phyloP scores from a whole-genome alignment of 2,797 vertebrate genomes.

The Chanos chanos region DNA sequence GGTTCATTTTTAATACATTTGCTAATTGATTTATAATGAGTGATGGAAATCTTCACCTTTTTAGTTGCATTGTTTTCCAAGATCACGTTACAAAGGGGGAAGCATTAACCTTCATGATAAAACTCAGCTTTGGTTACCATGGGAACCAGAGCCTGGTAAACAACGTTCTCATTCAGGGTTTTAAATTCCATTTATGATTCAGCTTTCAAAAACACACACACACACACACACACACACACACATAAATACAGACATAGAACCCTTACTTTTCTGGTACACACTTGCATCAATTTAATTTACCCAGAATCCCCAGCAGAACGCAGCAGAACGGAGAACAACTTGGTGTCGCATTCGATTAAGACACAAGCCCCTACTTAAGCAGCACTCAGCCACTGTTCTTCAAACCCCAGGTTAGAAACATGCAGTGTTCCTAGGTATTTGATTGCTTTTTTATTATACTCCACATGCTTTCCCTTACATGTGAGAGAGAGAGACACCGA shows the following conservation, averaged over 20 bases:
- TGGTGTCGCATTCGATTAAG: conserved; percentile 18
- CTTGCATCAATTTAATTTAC: conserved; percentile 28
- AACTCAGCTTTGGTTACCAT: too few relatives aligned
- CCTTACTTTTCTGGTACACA: too few relatives aligned
- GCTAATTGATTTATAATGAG: too few relatives aligned
- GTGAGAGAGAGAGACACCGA: neutral
- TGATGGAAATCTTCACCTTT: too few relatives aligned
- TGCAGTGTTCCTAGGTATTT: conserved; percentile 9
- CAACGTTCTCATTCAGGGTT: too few relatives aligned
- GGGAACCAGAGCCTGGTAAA: too few relatives aligned
- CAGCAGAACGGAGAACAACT: neutral
- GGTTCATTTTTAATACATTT: too few relatives aligned
- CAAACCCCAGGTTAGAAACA: conserved; percentile 14
- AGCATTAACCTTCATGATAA: too few relatives aligned
- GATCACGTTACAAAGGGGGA: too few relatives aligned
- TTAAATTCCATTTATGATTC: neutral
- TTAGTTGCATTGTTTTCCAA: too few relatives aligned
- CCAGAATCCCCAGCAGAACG: conserved; percentile 6
- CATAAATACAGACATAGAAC: too few relatives aligned
- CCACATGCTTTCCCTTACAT: neutral
- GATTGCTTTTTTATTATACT: neutral
- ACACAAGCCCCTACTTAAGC: neutral
- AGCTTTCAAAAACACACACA: neutral
- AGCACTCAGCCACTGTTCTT: neutral
- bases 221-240: too few relatives aligned